phyloP scores from a whole-genome alignment of 2,113 vertebrate species.

The Neofelis nebulosa region DNA sequence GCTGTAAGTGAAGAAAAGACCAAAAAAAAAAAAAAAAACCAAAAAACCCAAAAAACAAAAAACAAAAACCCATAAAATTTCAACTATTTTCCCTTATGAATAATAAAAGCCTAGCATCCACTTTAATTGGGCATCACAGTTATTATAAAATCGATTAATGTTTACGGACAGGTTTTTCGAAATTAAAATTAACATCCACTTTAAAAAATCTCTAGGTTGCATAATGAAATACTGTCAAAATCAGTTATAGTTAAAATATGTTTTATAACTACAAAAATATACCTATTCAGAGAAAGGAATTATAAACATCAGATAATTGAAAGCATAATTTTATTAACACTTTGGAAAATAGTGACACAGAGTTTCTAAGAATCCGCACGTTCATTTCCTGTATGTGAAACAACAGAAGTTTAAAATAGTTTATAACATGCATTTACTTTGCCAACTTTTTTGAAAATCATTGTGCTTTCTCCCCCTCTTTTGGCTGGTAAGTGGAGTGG shows the following conservation, averaged over 20 bases:
- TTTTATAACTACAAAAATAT: conserved; percentile 23
- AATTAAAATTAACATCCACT: conserved; percentile 34
- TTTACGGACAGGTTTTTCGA: not conserved
- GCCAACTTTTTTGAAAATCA: not conserved
- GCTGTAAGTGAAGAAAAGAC: not conserved
- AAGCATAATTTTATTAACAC: conserved; percentile 33
- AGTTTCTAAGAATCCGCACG: conserved; percentile 29
- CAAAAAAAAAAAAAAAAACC: not conserved
- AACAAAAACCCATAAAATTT: not conserved
- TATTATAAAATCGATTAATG: conserved; percentile 10
- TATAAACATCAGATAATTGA: conserved; percentile 2
- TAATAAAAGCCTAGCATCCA: conserved; percentile 2
- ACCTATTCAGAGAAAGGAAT: conserved; percentile 6
- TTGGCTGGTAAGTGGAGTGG: not conserved
- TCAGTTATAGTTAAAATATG: conserved; percentile 22
- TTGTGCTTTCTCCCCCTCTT: not conserved
- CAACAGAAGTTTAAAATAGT: conserved; percentile 54
- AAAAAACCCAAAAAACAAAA: too few relatives aligned
- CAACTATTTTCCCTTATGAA: conserved; percentile 4
- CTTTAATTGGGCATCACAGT: conserved; percentile 38
- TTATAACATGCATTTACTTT: conserved; percentile 21
- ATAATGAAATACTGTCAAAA: conserved; percentile 39
- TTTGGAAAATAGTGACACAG: conserved; percentile 48
- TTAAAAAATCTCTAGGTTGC: conserved; percentile 31
- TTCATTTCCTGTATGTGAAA: conserved; percentile 62